These are phyloP conservation scores for Turnix velox DNA, from an alignment of 2,113 vertebrate species.

Conservation along the genomic window DNA sequence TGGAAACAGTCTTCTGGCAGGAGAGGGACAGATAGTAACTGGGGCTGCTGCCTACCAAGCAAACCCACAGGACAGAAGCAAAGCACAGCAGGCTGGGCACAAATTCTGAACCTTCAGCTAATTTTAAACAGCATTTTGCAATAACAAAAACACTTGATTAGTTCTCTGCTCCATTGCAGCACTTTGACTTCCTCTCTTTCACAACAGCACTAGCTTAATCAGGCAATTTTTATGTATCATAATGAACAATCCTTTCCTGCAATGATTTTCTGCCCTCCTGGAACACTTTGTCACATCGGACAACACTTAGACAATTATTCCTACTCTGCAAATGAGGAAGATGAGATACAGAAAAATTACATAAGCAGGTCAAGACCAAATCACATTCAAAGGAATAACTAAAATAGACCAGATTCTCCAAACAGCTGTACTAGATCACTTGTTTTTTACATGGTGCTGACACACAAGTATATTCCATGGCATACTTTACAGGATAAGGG, in stretches of 20 bases:
- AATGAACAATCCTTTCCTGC: not conserved
- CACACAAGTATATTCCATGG: not conserved
- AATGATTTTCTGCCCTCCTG: not conserved
- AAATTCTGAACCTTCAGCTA: not conserved
- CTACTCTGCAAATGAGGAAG: not conserved
- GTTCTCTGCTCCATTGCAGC: not conserved
- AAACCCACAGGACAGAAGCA: not conserved
- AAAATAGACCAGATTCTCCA: not conserved
- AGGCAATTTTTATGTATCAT: slow-evolving; percentile 6
- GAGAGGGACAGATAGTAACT: not conserved
- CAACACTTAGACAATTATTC: not conserved
- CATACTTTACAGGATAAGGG: not conserved
- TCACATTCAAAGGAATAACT: not conserved
- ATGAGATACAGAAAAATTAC: not conserved
- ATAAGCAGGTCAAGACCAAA: not conserved
- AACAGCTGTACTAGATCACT: not conserved
- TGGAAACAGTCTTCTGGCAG: slow-evolving; percentile 16
- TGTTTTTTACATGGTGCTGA: not conserved
- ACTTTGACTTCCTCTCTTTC: not conserved
- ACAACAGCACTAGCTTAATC: not conserved
- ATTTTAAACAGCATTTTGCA: not conserved
- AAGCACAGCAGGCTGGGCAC: not conserved
- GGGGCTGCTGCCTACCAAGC: not conserved
- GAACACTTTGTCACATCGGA: not conserved
- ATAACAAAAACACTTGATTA: not conserved